Conservation (phyloP, 1,140 invertebrate species). For the Bombus soroeensis region DNA sequence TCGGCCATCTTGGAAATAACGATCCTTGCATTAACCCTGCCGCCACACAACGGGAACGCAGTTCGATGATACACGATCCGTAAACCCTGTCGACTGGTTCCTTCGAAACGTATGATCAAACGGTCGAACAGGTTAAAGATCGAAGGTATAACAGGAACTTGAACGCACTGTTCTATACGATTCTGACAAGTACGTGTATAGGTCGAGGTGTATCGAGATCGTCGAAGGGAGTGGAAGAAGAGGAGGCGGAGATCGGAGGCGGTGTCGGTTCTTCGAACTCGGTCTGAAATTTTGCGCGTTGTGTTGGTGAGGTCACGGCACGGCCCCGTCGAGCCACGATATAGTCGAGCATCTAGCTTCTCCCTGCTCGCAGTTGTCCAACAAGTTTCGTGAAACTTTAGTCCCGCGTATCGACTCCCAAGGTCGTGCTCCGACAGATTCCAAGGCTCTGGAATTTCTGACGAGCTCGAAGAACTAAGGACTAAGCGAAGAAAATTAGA, state of each 20-base stretch:
- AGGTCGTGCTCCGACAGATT: constrained; percentile 31
- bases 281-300: constrained; percentile 3
- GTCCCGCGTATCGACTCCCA: constrained; percentile 21
- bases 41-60: background rate
- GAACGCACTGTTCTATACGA: background rate
- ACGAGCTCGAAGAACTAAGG: background rate
- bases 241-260: background rate
- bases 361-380: background rate
- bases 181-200: no score
- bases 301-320: constrained; percentile 49
- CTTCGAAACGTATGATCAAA: background rate
- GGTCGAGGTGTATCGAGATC: background rate
- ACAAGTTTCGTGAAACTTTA: constrained; percentile 35
- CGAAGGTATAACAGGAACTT: background rate
- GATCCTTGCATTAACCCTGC: constrained; percentile 60
- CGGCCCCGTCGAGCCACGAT: constrained; percentile 28
- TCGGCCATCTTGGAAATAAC: constrained; percentile 65
- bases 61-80: background rate
- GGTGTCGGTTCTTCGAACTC: constrained; percentile 26
- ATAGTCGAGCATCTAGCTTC: constrained; percentile 10
- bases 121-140: background rate
- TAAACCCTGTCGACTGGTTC: background rate
- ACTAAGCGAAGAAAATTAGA: constrained; percentile 1
- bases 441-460: constrained; percentile 3
- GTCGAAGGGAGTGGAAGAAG: background rate